These are phyloP conservation scores for Geotrypetes seraphini DNA, from an alignment of 2,797 vertebrate genomes.

Conservation along the genomic window DNA sequence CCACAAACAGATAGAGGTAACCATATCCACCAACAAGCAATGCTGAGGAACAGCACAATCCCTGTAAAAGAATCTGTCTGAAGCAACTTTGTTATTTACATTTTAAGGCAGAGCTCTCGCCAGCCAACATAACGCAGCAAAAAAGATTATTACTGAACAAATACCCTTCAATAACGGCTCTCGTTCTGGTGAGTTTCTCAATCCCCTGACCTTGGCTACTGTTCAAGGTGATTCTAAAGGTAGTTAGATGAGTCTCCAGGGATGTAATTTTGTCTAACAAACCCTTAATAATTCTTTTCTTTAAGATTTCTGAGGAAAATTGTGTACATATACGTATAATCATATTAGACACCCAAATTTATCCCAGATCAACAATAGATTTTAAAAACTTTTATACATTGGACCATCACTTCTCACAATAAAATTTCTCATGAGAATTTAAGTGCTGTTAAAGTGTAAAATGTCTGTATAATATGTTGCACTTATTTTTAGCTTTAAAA, in stretches of 20 bases:
- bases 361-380: too few species aligned
- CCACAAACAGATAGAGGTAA: background rate
- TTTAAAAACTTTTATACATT: too few species aligned
- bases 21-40: background rate
- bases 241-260: slow-evolving; percentile 5
- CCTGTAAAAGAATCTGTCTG: slow-evolving; percentile 8
- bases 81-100: slow-evolving; percentile 12
- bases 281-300: background rate
- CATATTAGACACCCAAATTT: too few species aligned
- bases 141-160: slow-evolving; percentile 21
- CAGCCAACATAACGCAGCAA: background rate
- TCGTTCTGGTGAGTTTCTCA: background rate
- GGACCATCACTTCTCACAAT: too few species aligned
- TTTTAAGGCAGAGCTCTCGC: slow-evolving; percentile 16
- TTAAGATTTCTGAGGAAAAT: background rate
- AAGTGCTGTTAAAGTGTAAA: too few species aligned
- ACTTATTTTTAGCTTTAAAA: too few species aligned
- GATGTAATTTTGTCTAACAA: too few species aligned
- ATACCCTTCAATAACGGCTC: background rate
- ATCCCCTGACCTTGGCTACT: background rate
- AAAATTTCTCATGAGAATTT: too few species aligned
- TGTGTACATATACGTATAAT: too few species aligned
- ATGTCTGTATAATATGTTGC: too few species aligned
- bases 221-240: slow-evolving; percentile 28
- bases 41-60: background rate